phyloP scores from a whole-genome alignment of 2,888 invertebrate genomes.

The Arge pagana region DNA sequence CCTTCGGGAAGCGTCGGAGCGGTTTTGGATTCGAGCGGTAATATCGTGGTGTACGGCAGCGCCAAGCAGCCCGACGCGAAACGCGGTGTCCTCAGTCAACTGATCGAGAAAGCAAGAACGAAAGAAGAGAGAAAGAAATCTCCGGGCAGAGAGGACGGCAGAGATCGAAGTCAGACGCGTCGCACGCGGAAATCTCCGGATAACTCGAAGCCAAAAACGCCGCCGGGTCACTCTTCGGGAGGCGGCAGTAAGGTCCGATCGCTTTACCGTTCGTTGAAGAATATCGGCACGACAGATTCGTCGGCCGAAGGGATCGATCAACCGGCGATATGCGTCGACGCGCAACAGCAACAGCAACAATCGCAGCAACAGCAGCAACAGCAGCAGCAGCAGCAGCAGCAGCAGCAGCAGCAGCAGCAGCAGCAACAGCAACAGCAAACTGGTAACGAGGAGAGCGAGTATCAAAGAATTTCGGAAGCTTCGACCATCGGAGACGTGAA shows the following conservation, averaged over 20 bases:
- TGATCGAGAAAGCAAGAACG: slow-evolving; percentile 63
- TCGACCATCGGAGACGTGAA: slow-evolving; percentile 55
- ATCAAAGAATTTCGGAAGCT: slow-evolving; percentile 64
- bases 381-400: slow-evolving; percentile 26
- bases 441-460: slow-evolving; percentile 59
- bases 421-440: slow-evolving; percentile 27
- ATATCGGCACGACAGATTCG: slow-evolving; percentile 35
- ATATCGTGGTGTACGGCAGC: slow-evolving; percentile 52
- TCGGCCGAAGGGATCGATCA: slow-evolving; percentile 33
- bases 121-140: slow-evolving; percentile 60
- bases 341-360: slow-evolving; percentile 37
- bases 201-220: slow-evolving; percentile 49
- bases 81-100: slow-evolving; percentile 61
- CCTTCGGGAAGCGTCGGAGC: slow-evolving; percentile 49
- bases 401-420: slow-evolving; percentile 35
- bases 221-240: slow-evolving; percentile 48
- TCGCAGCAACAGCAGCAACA: slow-evolving; percentile 33
- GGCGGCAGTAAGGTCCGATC: slow-evolving; percentile 47
- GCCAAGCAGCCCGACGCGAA: slow-evolving; percentile 46
- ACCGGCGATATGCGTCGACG: slow-evolving; percentile 50
- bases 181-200: slow-evolving; percentile 55
- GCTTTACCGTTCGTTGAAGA: slow-evolving; percentile 51
- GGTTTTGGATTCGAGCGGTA: slow-evolving; percentile 51
- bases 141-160: slow-evolving; percentile 50
- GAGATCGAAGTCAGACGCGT: slow-evolving; percentile 50